A percentile compares a stretch with the other conserved stretches of the same genome.
Conservation (phyloP, 2,888 invertebrate genomes). For the Andrena marginata region DNA sequence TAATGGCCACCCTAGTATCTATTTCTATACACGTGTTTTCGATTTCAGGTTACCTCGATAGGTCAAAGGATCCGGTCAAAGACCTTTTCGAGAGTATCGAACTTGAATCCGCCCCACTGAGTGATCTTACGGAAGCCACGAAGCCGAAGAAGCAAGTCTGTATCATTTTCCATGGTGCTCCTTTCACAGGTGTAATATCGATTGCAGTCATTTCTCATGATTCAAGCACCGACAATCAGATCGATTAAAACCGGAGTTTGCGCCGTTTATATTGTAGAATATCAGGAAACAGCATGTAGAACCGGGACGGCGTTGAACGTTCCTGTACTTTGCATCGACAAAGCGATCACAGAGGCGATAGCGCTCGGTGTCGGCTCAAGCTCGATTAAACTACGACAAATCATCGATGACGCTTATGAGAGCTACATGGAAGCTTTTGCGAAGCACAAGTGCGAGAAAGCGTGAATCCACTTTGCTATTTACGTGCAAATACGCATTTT, state of each 20-base stretch:
- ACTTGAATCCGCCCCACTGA: background rate
- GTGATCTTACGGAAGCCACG: constrained; percentile 42
- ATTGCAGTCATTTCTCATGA: background rate
- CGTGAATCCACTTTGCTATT: background rate
- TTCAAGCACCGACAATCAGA: background rate
- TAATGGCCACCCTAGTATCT: too few species aligned
- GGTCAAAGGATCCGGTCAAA: constrained; percentile 78
- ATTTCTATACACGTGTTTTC: background rate
- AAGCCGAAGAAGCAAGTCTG: constrained; percentile 78
- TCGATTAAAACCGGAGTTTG: background rate
- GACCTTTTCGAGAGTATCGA: constrained; percentile 71
- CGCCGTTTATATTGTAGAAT: constrained; percentile 73
- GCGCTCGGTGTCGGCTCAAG: constrained; percentile 61
- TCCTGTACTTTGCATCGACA: constrained; percentile 73
- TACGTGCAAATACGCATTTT: background rate
- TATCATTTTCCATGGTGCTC: constrained; percentile 85
- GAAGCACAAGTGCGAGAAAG: constrained; percentile 35
- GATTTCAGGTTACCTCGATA: constrained; percentile 73
- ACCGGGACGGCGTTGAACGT: constrained; percentile 76
- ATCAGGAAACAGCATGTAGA: constrained; percentile 86
- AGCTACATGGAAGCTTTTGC: constrained; percentile 54
- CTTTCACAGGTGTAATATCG: constrained; percentile 81
- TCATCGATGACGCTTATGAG: constrained; percentile 73
- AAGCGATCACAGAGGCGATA: constrained; percentile 72
- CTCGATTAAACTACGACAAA: constrained; percentile 69